Percentiles rank a stretch among this genome's conserved stretches.
Evolutionary conservation across 1,140 invertebrate genomes (phyloP).

Genomic region (Meloidogyne hapla): DNA sequence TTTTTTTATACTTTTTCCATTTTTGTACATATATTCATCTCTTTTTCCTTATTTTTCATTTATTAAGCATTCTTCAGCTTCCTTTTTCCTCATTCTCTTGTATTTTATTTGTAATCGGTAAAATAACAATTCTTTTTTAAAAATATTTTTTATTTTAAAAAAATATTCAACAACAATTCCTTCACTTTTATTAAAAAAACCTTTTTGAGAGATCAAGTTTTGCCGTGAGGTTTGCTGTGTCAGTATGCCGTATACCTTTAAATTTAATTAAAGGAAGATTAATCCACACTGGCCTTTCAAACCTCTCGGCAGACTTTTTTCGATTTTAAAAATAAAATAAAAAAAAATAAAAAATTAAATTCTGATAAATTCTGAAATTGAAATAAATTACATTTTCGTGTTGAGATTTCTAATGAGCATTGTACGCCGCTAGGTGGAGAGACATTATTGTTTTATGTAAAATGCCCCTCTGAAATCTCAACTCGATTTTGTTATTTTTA

Average conservation of each 20-base stretch:
- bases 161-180: background rate
- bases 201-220: background rate
- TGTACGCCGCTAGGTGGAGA: slow-evolving; percentile 12
- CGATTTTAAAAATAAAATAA: background rate
- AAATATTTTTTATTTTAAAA: slow-evolving; percentile 7
- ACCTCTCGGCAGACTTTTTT: slow-evolving; percentile 12
- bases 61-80: background rate
- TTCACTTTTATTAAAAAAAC: background rate
- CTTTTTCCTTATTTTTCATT: background rate
- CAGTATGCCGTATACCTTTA: slow-evolving; percentile 22
- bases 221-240: slow-evolving; percentile 28
- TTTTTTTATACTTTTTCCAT: background rate
- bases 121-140: background rate
- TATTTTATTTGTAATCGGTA: slow-evolving; percentile 7
- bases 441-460: slow-evolving; percentile 23
- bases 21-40: slow-evolving; percentile 3
- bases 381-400: background rate
- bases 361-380: too few relatives aligned
- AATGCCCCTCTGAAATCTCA: slow-evolving; percentile 49
- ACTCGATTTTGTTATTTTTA: slow-evolving; percentile 2
- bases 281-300: slow-evolving; percentile 49
- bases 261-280: background rate
- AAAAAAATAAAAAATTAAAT: too few relatives aligned
- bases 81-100: background rate
- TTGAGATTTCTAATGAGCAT: slow-evolving; percentile 48